Base-by-base conservation (phyloP, 1,140 invertebrate genomes). In the Anastrepha obliqua region DNA sequence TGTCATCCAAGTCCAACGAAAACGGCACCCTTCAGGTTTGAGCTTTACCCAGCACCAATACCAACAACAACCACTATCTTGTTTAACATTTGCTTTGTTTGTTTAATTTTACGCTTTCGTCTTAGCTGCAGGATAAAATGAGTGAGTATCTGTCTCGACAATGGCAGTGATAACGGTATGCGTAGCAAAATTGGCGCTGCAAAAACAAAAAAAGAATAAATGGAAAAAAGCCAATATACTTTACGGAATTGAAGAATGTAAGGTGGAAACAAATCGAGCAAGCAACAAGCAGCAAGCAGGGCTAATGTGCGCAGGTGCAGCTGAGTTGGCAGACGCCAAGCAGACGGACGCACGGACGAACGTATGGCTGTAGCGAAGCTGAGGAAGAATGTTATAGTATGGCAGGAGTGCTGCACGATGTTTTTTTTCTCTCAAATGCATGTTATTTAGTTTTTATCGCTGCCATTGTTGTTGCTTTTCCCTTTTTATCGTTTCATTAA, bases 91-190 rank as follows among this genome's bases (percentile, higher is more conserved):
- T 29, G 74, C n/a, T 81, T 42, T 74, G 70, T 74, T 81, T 81
- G 74, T 81, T 81, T 55, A 55, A 55, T 81, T 81, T 81, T 81
- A 81, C 74, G 74, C 74, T 81, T 29, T 20, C 15, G 74, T 81
- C 47, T 47, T 55, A 51, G 74, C 74, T 47, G 47, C 74, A 51
- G 74, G 74, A 42, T 29, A 42, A 20, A 81, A 55, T 81, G 17
- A 7, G 17, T 78, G 44, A 47, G 39, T 70, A 13, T 4, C 29
- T 44, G 9, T 9, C 8, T 13, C 47, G 44, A 8, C 47, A 51
- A 58, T 51, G 74, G 47, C 74, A 81, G 47, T 81, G 47, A 55
- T 81, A 81, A 81, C 74, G 74, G 74, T 81, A 81, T 81, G 74
- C 47, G 74, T 55, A 81, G 74, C 17, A 55, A 74, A 47, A 81